Conservation (phyloP, 2,888 invertebrate genomes). For the Chymomyza procnemis region DNA sequence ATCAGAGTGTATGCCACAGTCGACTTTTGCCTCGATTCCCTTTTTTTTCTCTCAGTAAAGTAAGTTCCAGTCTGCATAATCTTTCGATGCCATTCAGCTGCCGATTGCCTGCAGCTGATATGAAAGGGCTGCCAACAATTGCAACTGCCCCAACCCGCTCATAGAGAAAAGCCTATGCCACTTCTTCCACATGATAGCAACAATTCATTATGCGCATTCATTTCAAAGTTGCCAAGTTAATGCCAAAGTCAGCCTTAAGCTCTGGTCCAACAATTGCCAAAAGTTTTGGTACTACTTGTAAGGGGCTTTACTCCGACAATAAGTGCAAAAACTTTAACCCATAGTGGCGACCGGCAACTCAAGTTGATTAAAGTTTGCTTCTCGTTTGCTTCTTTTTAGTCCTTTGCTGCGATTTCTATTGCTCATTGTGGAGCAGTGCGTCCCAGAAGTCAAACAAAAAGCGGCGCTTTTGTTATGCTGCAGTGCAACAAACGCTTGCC, state of each 20-base stretch:
- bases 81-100: neutral
- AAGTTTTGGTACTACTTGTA: neutral
- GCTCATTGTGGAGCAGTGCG: neutral
- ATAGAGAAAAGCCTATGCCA: too few relatives aligned
- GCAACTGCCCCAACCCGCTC: too few relatives aligned
- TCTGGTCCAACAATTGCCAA: neutral
- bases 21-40: too few relatives aligned
- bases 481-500: neutral
- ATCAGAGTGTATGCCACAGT: too few relatives aligned
- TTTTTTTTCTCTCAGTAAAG: neutral
- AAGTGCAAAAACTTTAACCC: neutral
- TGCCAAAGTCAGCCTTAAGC: neutral
- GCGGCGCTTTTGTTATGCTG: neutral
- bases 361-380: neutral
- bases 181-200: neutral
- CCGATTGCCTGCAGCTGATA: neutral
- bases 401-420: neutral
- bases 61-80: neutral
- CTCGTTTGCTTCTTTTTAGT: neutral
- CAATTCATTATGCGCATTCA: neutral
- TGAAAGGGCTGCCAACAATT: neutral
- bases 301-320: neutral
- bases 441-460: conserved; percentile 5
- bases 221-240: neutral
- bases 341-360: neutral